phyloP scores from a whole-genome alignment of 1,140 invertebrate species.

The Apocrypta bakeri region DNA sequence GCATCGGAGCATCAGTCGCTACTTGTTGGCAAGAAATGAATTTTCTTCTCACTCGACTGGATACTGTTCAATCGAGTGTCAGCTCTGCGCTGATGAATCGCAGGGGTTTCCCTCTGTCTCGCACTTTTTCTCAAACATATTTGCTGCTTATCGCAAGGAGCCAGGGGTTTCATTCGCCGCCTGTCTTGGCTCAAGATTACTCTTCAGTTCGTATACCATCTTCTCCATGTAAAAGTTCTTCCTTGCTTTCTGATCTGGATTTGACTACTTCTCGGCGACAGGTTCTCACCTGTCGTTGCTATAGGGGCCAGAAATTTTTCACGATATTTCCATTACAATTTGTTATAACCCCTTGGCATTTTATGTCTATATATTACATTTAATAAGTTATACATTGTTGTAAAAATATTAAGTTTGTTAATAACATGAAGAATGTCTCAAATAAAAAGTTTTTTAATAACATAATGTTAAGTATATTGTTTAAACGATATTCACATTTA shows the following conservation, averaged over 20 bases:
- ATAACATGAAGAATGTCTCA: too few relatives aligned
- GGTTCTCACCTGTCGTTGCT: background rate
- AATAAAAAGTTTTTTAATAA: too few relatives aligned
- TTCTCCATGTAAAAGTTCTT: conserved; percentile 14
- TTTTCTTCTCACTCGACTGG: background rate
- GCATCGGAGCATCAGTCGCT: background rate
- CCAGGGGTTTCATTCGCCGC: conserved; percentile 2
- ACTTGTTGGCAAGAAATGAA: conserved; percentile 12
- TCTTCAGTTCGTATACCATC: background rate
- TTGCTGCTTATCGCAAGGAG: background rate
- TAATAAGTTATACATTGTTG: too few relatives aligned
- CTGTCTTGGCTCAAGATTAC: conserved; percentile 14
- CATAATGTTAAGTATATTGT: too few relatives aligned
- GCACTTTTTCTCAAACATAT: background rate
- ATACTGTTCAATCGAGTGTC: background rate
- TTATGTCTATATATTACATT: background rate
- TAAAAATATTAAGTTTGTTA: too few relatives aligned
- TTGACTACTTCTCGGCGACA: conserved; percentile 7
- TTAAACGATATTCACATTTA: too few relatives aligned
- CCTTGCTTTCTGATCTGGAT: background rate
- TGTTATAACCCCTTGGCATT: background rate
- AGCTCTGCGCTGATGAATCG: background rate
- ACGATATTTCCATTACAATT: background rate
- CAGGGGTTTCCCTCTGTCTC: background rate
- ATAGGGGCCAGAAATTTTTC: background rate